Evolutionary conservation across 2,888 invertebrate species (phyloP).

Genomic region (Trichogramma dendrolimi): DNA sequence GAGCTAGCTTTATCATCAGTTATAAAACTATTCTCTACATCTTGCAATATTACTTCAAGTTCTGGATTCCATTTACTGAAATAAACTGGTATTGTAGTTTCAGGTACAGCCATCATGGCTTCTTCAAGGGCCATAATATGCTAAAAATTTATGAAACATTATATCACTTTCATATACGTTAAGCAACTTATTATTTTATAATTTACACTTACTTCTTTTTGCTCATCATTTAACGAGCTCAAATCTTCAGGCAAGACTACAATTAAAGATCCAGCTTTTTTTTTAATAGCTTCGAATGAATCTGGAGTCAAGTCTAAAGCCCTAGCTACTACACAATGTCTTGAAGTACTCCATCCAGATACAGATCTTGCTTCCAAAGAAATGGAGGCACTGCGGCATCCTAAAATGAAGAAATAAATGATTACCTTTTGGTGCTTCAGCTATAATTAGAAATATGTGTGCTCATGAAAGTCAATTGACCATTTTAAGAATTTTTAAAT

Average conservation of each 20-base stretch:
- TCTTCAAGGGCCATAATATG: constrained; percentile 75
- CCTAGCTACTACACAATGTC: constrained; percentile 82
- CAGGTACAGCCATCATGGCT: constrained; percentile 72
- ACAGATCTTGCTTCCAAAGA: constrained; percentile 86
- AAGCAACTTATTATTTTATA: neutral
- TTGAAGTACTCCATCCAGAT: constrained; percentile 78
- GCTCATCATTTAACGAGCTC: constrained; percentile 60
- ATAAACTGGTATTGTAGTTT: constrained; percentile 81
- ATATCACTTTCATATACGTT: constrained; percentile 7
- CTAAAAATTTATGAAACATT: constrained; percentile 50
- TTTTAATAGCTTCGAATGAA: constrained; percentile 69
- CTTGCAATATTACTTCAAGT: constrained; percentile 70
- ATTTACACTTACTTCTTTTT: constrained; percentile 62
- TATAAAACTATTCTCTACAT: constrained; percentile 67
- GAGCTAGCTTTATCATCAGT: constrained; percentile 71
- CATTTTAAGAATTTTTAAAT: constrained; percentile 2
- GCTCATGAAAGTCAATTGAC: neutral
- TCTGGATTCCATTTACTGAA: constrained; percentile 74
- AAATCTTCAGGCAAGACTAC: constrained; percentile 76
- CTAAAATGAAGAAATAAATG: constrained; percentile 51
- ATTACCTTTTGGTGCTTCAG: neutral
- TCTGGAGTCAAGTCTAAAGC: constrained; percentile 77
- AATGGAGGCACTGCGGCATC: constrained; percentile 79
- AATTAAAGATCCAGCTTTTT: constrained; percentile 82
- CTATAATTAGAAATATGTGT: constrained; percentile 9